Base-by-base conservation (phyloP, 2,888 invertebrate species). In the Meteorus cinctellus region DNA sequence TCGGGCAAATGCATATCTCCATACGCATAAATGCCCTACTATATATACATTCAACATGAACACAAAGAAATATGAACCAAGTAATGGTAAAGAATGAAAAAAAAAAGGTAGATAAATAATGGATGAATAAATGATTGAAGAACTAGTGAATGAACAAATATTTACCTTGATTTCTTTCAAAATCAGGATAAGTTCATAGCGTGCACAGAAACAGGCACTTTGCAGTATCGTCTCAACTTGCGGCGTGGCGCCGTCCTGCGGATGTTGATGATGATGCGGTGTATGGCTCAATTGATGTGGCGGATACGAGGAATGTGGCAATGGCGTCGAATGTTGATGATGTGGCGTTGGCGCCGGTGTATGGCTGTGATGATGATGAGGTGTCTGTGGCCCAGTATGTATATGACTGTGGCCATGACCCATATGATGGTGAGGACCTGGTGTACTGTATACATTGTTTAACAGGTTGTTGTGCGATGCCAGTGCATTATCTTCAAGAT, bases 151-250 rank as follows among this genome's bases (percentile, higher is more conserved):
- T 6, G 2, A 10, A 51, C 4, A 29, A 27, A 41, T 24, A 48
- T 63, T 84, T 83, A 89, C 88, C 89, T 89, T 89, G 90, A 96
- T 93, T 92, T 98, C 98, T 91, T 97, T 97, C 87, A 98, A 94
- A 90, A 98, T 98, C 91, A 96, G 94, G 87, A 96, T 95, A 91
- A 98, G 94, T 92, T 98, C 98, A 91, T 96, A 96, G 92, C 96
- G 96, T 88, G 96, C 96, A 91, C 96, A 96, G 90, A 96, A 94
- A 91, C 96, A 96, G 91, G 95, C 94, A 90, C 95, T 95, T 90
- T 95, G 94, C 86, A 95, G 93, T 82, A 93, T 92, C 84, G 93
- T 93, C 89, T 94, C 93, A 89, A 95, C 93, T 90, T 95, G 94
- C 86, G 95, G 94, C 81, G 94, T 94, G 80, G 94, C 92, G 86